These are phyloP conservation scores for Tromatobia lineatoria DNA, from an alignment of 2,888 invertebrate species.

Conservation along the genomic window DNA sequence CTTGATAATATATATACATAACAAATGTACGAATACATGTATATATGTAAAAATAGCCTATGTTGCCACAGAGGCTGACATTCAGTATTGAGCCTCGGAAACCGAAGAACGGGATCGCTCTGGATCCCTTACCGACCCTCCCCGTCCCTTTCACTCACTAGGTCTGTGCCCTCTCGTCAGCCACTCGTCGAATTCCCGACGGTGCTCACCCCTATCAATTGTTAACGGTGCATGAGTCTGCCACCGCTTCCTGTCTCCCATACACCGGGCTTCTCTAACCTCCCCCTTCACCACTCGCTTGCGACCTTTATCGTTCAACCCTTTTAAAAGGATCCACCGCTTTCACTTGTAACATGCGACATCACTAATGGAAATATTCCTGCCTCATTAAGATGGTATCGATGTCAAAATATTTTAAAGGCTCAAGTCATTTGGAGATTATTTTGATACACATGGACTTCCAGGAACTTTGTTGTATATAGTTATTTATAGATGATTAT, in stretches of 20 bases:
- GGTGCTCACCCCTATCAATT: conserved; percentile 63
- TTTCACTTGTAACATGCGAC: neutral
- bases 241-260: conserved; percentile 50
- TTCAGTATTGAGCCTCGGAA: conserved; percentile 30
- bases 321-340: neutral
- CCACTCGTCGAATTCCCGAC: conserved; percentile 55
- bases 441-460: neutral
- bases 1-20: too few species aligned
- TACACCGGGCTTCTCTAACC: conserved; percentile 25
- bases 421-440: neutral
- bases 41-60: too few species aligned
- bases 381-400: neutral
- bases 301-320: neutral
- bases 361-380: neutral
- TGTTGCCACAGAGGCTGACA: conserved; percentile 45
- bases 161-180: conserved; percentile 7
- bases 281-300: neutral
- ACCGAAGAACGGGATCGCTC: conserved; percentile 39
- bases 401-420: neutral
- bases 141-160: neutral
- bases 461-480: too few species aligned
- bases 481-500: neutral
- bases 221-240: conserved; percentile 56
- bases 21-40: too few species aligned
- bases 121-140: conserved; percentile 31